phyloP scores from a whole-genome alignment of 2,797 vertebrate species.

The Linurgus olivaceus region DNA sequence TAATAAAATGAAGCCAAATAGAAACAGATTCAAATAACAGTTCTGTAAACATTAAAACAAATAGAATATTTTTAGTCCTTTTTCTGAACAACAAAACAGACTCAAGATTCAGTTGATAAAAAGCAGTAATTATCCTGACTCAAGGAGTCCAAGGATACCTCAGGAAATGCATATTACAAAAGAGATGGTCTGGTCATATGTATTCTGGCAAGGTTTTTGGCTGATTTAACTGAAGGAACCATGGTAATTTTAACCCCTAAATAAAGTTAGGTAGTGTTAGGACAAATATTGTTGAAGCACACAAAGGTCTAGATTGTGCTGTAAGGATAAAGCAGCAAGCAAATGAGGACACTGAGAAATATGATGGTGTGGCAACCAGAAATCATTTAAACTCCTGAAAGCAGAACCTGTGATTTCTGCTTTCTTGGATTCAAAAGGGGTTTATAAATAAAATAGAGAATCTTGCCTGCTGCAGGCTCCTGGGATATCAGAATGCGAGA shows the following conservation, averaged over 20 bases:
- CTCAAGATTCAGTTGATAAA: neutral
- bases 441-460: constrained; percentile 21
- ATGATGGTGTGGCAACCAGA: neutral
- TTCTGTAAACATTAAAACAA: constrained; percentile 28
- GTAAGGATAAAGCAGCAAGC: neutral
- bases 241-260: neutral
- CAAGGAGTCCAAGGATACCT: neutral
- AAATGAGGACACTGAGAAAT: neutral
- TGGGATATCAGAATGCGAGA: constrained; percentile 3
- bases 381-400: constrained; percentile 13
- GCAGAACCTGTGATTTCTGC: constrained; percentile 11
- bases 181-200: neutral
- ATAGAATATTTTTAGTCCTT: neutral
- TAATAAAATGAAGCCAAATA: constrained; percentile 29
- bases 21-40: neutral
- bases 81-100: neutral
- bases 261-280: neutral
- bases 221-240: neutral
- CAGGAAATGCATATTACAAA: neutral
- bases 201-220: neutral
- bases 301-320: neutral
- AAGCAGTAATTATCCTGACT: constrained; percentile 22
- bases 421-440: neutral
- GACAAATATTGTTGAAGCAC: neutral
- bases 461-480: neutral